Conservation (phyloP, 2,113 vertebrate species). For the Boleophthalmus pectinirostris region DNA sequence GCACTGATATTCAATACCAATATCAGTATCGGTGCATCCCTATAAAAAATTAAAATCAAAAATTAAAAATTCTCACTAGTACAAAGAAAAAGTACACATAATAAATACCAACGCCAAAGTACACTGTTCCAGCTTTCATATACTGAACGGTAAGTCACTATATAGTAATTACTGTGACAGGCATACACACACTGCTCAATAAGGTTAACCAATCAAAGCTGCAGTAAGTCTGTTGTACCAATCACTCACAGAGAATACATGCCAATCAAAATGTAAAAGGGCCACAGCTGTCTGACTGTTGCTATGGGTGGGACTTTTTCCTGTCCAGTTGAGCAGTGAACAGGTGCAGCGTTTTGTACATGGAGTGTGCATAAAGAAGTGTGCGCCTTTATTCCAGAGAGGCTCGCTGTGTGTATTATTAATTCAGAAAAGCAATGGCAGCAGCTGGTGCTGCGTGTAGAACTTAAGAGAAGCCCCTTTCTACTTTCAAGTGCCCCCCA, state of each 20-base stretch:
- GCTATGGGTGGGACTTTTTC: constrained; percentile 36
- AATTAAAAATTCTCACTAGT: no score
- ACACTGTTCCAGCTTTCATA: no score
- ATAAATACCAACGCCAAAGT: no score
- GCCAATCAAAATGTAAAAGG: constrained; percentile 51
- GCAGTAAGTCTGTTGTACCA: constrained; percentile 49
- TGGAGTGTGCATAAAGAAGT: constrained; percentile 27
- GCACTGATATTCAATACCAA: no score
- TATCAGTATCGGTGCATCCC: no score
- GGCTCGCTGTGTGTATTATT: constrained; percentile 74
- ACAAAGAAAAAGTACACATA: no score
- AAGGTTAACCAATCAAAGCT: constrained; percentile 31
- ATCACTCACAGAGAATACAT: constrained; percentile 51
- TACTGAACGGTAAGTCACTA: no score
- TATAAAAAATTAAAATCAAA: no score
- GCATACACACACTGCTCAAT: background rate
- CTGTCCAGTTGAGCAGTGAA: constrained; percentile 71
- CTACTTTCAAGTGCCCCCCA: constrained; percentile 63
- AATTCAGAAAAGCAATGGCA: constrained; percentile 76
- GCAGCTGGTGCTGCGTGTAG: constrained; percentile 74
- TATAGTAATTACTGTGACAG: background rate
- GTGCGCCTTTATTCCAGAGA: constrained; percentile 74
- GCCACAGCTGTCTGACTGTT: constrained; percentile 70
- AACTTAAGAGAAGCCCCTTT: constrained; percentile 56
- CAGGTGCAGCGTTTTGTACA: constrained; percentile 72